phyloP scores from a whole-genome alignment of 37 sponge, comb jelly and placozoan genomes.

The Aplysina aerophoba region DNA sequence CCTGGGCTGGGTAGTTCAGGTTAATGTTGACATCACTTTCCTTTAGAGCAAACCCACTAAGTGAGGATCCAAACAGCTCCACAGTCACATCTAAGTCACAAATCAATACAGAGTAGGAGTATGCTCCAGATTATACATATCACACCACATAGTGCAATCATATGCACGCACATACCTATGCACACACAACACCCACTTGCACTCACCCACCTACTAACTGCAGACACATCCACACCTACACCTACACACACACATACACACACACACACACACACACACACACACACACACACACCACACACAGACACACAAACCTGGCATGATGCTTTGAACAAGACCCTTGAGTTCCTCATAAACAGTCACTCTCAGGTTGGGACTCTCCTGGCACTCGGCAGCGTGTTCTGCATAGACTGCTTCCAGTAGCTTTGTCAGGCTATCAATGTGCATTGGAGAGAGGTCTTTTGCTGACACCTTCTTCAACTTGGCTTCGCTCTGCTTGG shows the following conservation, averaged over 20 bases:
- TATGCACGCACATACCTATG: too few species aligned
- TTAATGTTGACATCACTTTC: slow-evolving; percentile 69
- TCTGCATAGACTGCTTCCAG: background rate
- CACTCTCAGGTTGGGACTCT: background rate
- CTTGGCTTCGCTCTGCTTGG: background rate
- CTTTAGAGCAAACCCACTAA: slow-evolving; percentile 52
- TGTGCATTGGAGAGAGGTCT: slow-evolving; percentile 5
- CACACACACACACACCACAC: slow-evolving; percentile 7
- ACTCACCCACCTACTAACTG: too few species aligned
- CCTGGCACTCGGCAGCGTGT: background rate
- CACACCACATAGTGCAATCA: too few species aligned
- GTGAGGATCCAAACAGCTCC: slow-evolving; percentile 65
- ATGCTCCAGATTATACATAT: too few species aligned
- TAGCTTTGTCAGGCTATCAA: background rate
- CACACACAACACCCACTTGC: too few species aligned
- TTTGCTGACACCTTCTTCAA: background rate
- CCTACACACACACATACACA: background rate
- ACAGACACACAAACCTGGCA: slow-evolving; percentile 7
- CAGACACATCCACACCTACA: too few species aligned
- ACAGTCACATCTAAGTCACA: slow-evolving; percentile 57
- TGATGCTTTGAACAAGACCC: background rate
- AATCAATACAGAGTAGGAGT: background rate
- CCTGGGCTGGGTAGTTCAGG: slow-evolving; percentile 37
- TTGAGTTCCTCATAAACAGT: slow-evolving; percentile 41
- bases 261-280: slow-evolving; percentile 11